These are phyloP conservation scores for Drosophila auraria DNA, from an alignment of 1,140 invertebrate genomes.

Conservation along the genomic window DNA sequence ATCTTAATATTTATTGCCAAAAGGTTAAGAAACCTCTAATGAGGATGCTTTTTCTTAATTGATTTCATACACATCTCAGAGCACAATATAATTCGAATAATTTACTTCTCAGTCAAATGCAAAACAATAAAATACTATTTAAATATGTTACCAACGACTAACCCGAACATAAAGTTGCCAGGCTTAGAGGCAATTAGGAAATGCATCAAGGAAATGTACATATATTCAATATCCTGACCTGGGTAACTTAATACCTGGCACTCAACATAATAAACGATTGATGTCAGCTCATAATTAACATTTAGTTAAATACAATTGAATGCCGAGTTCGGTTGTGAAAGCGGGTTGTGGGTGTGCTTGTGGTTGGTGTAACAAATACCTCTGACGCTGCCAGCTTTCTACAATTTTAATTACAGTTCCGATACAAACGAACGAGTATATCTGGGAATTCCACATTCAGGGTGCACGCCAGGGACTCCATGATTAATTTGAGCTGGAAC, in stretches of 20 bases:
- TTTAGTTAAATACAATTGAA: constrained; percentile 11
- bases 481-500: constrained; percentile 33
- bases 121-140: neutral
- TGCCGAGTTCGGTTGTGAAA: neutral
- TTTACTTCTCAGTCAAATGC: no score
- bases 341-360: neutral
- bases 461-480: constrained; percentile 7
- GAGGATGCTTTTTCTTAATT: no score
- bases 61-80: no score
- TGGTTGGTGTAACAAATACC: constrained; percentile 15
- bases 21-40: no score
- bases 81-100: no score
- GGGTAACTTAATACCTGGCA: neutral
- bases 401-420: constrained; percentile 36
- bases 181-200: neutral
- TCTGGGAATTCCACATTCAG: constrained; percentile 1
- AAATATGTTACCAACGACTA: neutral
- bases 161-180: neutral
- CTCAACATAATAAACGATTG: constrained; percentile 2
- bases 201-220: neutral
- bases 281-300: constrained; percentile 8
- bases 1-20: neutral
- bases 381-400: neutral
- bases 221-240: neutral
- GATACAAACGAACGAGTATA: no score